Evolutionary conservation across 2,888 invertebrate genomes (phyloP), one percentile per base, ranked within the genome.

Genomic region (Caenorhabditis sp.): DNA sequence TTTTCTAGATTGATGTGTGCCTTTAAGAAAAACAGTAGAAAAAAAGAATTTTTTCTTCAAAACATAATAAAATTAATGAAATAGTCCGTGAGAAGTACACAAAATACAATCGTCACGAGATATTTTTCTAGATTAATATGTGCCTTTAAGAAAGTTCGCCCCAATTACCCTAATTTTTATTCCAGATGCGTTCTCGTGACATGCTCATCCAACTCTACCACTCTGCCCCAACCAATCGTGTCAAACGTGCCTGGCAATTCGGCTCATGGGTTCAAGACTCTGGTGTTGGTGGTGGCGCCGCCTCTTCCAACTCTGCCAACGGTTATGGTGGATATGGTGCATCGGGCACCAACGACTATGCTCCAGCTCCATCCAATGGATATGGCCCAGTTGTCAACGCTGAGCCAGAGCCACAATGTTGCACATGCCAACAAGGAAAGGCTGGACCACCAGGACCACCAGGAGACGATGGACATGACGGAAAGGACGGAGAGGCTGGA

Each of bases 341-440:
- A 7, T 31, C 31, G 31, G 66, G 70, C 10, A 74, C 62, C 26
- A 59, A 56, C 38, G 66, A 63, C 31, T 71, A 71, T 38, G 66
- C 63, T 20, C 66, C 66, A 5, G 59, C 59, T 12, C 62, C 62
- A 59, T 65, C 61, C 56, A 71, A 71, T 26, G 70, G 70, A 50
- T 76, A 76, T 58, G 76, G 69, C 59, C 76, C 84, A 54, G 83
- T 78, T 14, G 81, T 84, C 38, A 78, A 77, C 60, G 76, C 84
- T 25, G 84, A 84, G 59, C 78, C 83, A 26, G 76, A 77, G 20
- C 73, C 76, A 49, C 74, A 75, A 25, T 84, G 84, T 71, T 84
- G 84, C 68, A 69, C 75, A n/a, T 84, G 84, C 70, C 84, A 84
- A 61, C 84, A 84, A 66, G 73, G 73, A 68, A 68, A 66, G 56